Evolutionary conservation across 2,113 vertebrate genomes (phyloP).

Genomic region (Acrocephalus arundinaceus): DNA sequence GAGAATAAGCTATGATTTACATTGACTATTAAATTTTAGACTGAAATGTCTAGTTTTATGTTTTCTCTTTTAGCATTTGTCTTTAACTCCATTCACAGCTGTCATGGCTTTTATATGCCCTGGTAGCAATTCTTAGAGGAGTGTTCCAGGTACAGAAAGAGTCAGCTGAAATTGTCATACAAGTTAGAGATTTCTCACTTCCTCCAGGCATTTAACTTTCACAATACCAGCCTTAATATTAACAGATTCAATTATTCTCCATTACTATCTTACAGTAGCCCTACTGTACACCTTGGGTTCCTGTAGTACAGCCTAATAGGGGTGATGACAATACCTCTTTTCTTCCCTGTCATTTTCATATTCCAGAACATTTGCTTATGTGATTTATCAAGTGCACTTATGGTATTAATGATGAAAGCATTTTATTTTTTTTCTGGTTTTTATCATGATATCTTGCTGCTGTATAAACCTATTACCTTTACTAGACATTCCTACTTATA

Average conservation of each 20-base stretch:
- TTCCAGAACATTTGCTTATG: neutral
- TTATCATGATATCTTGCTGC: neutral
- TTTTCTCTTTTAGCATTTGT: neutral
- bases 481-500: neutral
- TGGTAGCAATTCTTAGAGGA: neutral
- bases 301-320: neutral
- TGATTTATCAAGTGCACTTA: neutral
- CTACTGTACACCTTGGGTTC: neutral
- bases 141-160: neutral
- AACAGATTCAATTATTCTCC: neutral
- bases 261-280: neutral
- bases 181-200: neutral
- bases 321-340: neutral
- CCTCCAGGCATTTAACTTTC: neutral
- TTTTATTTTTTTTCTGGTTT: neutral
- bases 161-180: neutral
- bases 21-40: neutral
- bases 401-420: neutral
- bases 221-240: neutral
- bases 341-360: neutral
- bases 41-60: neutral
- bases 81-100: neutral
- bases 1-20: neutral
- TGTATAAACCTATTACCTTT: neutral
- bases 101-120: neutral